Conservation (phyloP, 2,797 vertebrate species). For the Scyliorhinus canicula region DNA sequence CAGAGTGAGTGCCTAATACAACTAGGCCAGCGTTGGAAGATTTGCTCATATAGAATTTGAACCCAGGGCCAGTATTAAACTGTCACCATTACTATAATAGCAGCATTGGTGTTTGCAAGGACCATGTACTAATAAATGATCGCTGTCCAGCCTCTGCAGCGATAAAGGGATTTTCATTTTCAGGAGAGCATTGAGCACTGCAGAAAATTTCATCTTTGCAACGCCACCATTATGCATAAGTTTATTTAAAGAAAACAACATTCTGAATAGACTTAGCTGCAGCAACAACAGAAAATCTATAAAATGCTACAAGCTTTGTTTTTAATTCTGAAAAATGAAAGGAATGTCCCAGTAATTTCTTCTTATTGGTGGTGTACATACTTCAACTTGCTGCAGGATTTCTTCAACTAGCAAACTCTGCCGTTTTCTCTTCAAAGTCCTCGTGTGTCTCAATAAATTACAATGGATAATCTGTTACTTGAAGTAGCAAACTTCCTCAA, state of each 20-base stretch:
- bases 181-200: neutral
- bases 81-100: neutral
- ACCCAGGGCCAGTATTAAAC: neutral
- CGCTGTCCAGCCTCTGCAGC: neutral
- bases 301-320: neutral
- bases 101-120: neutral
- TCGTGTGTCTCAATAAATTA: neutral
- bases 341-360: neutral
- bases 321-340: neutral
- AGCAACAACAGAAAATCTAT: neutral
- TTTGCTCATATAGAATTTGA: neutral
- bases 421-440: neutral
- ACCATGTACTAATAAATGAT: neutral
- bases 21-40: neutral
- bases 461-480: neutral
- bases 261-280: neutral
- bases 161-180: neutral
- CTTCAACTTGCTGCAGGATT: neutral
- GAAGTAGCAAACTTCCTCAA: neutral
- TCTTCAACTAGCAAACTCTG: neutral
- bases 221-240: neutral
- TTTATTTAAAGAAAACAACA: neutral
- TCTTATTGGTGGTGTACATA: neutral
- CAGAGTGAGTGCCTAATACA: neutral
- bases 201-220: neutral